Conservation (phyloP, 2,113 vertebrate species). For the Tupaia chinensis region DNA sequence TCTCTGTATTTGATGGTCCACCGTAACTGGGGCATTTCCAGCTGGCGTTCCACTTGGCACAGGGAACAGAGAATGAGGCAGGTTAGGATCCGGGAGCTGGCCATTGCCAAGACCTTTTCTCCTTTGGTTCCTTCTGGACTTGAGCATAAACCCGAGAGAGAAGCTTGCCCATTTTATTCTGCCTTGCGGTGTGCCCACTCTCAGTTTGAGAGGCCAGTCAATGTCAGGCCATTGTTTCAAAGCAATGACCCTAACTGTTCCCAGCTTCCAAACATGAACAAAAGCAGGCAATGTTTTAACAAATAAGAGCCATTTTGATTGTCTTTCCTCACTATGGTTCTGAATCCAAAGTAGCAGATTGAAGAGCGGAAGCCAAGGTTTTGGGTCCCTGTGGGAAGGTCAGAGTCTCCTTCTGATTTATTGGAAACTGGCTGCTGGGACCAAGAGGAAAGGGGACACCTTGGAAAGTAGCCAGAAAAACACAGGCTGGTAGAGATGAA, state of each 20-base stretch:
- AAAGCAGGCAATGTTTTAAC: neutral
- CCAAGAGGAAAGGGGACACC: neutral
- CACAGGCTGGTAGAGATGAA: neutral
- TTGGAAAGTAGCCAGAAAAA: neutral
- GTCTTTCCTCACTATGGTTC: accelerated
- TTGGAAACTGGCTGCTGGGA: neutral
- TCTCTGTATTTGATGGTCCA: constrained; percentile 68
- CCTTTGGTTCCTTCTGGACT: neutral
- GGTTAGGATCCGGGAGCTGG: constrained; percentile 35
- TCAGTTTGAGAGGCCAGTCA: neutral
- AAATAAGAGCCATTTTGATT: neutral
- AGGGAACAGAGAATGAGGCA: constrained; percentile 9
- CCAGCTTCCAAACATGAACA: neutral
- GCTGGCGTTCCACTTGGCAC: constrained; percentile 65
- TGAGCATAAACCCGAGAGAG: neutral
- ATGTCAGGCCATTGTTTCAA: accelerated
- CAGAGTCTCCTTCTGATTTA: neutral
- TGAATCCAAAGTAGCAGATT: constrained; percentile 19
- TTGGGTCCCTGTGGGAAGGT: neutral
- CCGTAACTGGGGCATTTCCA: constrained; percentile 70
- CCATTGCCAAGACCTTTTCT: constrained; percentile 58
- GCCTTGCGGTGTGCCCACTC: neutral
- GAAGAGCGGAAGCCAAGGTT: neutral
- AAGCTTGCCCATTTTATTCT: too few species aligned
- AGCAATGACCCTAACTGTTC: neutral